phyloP scores from a whole-genome alignment of 2,113 vertebrate genomes.

The Elanoides forficatus region DNA sequence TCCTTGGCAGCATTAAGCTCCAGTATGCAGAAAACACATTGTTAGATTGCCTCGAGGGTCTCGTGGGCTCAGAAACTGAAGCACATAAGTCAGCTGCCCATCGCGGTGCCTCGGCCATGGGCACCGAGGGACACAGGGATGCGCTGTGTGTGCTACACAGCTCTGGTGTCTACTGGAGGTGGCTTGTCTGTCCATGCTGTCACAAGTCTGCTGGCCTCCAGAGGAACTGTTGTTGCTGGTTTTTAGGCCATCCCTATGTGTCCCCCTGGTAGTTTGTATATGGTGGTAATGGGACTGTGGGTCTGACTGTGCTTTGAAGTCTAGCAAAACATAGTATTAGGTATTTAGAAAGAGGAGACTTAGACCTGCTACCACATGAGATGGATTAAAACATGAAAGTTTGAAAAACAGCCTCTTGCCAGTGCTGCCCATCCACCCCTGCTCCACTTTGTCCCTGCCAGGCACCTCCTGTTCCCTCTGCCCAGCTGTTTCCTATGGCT shows the following conservation, averaged over 20 bases:
- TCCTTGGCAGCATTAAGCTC: not conserved
- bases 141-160: fast-evolving
- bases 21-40: fast-evolving
- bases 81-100: fast-evolving
- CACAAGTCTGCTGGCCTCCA: not conserved
- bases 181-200: not conserved
- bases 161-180: not conserved
- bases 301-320: not conserved
- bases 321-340: not conserved
- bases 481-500: not conserved
- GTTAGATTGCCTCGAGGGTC: not conserved
- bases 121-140: fast-evolving
- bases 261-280: not conserved
- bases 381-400: not conserved
- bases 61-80: fast-evolving
- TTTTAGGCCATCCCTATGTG: not conserved
- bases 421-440: not conserved
- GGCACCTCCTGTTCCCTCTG: not conserved
- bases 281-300: not conserved
- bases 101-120: fast-evolving
- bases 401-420: not conserved
- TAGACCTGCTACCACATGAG: not conserved
- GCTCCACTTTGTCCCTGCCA: not conserved
- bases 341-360: not conserved
- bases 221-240: not conserved